Base-by-base conservation (phyloP, 2,113 vertebrate genomes). In the Acanthisitta chloris region DNA sequence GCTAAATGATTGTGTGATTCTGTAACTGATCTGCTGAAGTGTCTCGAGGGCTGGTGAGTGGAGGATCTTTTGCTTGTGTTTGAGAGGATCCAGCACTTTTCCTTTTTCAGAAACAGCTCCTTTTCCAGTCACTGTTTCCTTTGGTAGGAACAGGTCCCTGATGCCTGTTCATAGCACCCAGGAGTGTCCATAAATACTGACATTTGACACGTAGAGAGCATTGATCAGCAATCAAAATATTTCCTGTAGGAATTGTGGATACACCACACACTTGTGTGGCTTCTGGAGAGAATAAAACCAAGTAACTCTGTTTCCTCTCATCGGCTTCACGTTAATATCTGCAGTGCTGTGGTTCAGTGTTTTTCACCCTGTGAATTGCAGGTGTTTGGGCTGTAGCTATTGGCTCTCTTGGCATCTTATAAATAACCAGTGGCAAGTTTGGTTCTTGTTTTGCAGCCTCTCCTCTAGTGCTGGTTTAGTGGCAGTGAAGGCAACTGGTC, bases 101-200 rank as follows among this genome's bases (percentile, higher is more conserved):
- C n/a, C n/a, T n/a, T n/a, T n/a, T n/a, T n/a, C n/a, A n/a, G n/a
- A n/a, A n/a, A n/a, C n/a, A n/a, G n/a, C n/a, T n/a, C n/a, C n/a
- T n/a, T n/a, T n/a, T n/a, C n/a, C n/a, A 31, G 12, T 34, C 12
- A 3, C 24, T 11, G 8, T 33, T 25, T 6, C 26, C 23, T 71
- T 78, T 62, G 42, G n/a, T 26, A 69, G 43, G 46, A 62, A 5
- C 21, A 29, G 10, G 4, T 43, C 34, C 33, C 28, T 10, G 38
- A 42, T n/a, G n/a, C n/a, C 12, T 8, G 25, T 40, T 33, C 2
- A 0, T 28, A 5, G 8, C 7, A 16, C 43, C 49, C 24, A 17
- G 59, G 25, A 46, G 21, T 14, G 28, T 43, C 40, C 2, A 2
- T 48, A 36, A 65, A 90, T 23, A 26, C 12, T 12, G 18, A n/a